phyloP scores from a whole-genome alignment of 2,113 vertebrate genomes.

The Ptilorrhoa leucosticta region DNA sequence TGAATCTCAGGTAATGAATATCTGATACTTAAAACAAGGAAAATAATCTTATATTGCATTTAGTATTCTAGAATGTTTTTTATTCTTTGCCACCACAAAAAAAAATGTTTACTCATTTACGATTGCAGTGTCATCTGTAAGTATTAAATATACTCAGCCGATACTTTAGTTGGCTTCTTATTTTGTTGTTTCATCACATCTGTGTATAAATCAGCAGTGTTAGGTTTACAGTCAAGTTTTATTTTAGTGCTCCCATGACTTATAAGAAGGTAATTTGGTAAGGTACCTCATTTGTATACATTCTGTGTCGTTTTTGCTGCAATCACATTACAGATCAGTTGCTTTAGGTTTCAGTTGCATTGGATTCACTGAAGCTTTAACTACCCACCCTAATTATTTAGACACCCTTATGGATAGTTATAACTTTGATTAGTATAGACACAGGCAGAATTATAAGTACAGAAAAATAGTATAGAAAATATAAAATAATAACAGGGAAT shows the following conservation, averaged over 20 bases:
- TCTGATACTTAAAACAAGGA: not conserved
- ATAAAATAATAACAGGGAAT: not conserved
- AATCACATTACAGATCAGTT: not conserved
- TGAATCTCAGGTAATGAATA: not conserved
- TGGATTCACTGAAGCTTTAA: not conserved
- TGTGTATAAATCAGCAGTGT: not conserved
- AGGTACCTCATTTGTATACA: not conserved
- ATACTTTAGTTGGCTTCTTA: not conserved
- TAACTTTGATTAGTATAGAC: not conserved
- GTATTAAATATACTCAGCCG: not conserved
- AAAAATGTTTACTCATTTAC: not conserved
- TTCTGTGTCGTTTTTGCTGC: not conserved
- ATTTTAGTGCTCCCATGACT: not conserved
- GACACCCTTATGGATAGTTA: not conserved
- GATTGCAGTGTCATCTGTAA: not conserved
- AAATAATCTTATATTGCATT: not conserved
- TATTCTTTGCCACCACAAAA: not conserved
- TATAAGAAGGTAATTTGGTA: not conserved
- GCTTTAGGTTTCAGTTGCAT: not conserved
- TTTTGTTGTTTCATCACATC: not conserved
- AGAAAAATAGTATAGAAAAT: not conserved
- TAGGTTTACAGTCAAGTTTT: not conserved
- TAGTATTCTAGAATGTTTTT: not conserved
- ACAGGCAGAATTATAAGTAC: not conserved
- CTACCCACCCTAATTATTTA: conserved; percentile 6